Evolutionary conservation across 1,140 invertebrate genomes (phyloP), one percentile per base, ranked within the genome.

Genomic region (Micrasema longulum): DNA sequence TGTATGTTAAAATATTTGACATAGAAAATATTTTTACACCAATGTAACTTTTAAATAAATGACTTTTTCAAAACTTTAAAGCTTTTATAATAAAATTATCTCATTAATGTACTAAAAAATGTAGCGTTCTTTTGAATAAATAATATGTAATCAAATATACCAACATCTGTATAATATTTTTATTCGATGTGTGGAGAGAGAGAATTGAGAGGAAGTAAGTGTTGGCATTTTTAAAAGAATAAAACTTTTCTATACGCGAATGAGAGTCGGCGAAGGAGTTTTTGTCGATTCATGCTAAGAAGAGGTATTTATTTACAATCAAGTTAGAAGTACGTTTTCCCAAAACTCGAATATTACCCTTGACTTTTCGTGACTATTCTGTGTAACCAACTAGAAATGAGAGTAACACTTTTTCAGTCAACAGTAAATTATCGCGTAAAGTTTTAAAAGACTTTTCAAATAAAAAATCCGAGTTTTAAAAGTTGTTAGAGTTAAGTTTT

Each of bases 1-100:
- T 67, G 16, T 73, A 73, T 63, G 65, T 73, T 69, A 57, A 62
- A 71, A 71, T 52, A 67, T 63, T 71, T 71, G 64, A 74, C 66
- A 75, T 75, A 73, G 70, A 75, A 63, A 72, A 75, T 75, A 75
- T 75, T 75, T 74, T 75, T 75, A 75, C 73, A 75, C 69, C 73
- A 62, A 72, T 50, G 65, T 65, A 71, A 57, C 68, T 74, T 60
- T 60, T 45, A 68, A 41, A 73, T 63, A 35, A 52, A 70, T 38
- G 23, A 65, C 57, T 69, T 69, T 69, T 69, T 62, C 53, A 69
- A 60, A 55, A 50, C 57, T 69, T 50, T 72, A 63, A 74, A 68
- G 68, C 67, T 71, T 74, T 73, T 68, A 67, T 74, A 70, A 66
- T 55, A 69, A 69, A 69, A 69, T 69, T 69, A 62, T 60, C 36